These are phyloP conservation scores for Garrulus glandarius DNA, from an alignment of 2,797 vertebrate genomes.

Conservation along the genomic window DNA sequence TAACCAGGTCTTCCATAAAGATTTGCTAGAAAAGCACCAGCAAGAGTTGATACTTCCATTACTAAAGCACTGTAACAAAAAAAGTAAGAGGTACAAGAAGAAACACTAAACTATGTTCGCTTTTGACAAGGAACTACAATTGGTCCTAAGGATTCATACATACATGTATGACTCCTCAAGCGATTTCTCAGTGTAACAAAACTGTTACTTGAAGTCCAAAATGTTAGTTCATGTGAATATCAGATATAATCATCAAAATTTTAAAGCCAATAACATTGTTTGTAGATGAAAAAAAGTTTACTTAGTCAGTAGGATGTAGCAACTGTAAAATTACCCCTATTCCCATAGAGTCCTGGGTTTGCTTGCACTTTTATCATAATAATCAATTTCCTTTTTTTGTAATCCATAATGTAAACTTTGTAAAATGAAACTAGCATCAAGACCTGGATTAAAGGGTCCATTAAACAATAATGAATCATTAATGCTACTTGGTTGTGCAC, in stretches of 20 bases:
- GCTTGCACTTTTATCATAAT: not conserved
- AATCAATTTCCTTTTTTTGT: not conserved
- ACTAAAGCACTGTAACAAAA: not conserved
- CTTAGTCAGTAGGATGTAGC: not conserved
- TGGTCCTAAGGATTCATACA: not conserved
- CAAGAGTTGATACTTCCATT: not conserved
- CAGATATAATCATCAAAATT: not conserved
- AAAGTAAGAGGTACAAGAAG: not conserved
- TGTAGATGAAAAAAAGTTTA: not conserved
- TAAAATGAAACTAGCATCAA: constrained; percentile 17
- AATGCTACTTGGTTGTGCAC: not conserved
- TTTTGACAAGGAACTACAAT: not conserved
- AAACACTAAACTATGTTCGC: not conserved
- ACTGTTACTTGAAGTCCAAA: not conserved
- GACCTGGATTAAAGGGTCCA: not conserved
- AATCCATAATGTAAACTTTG: not conserved
- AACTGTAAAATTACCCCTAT: not conserved
- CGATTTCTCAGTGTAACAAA: not conserved
- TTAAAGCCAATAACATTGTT: not conserved
- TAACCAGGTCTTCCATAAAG: not conserved
- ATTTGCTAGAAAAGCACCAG: not conserved
- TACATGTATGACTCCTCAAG: not conserved
- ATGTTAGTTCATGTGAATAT: not conserved
- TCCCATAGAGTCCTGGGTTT: not conserved
- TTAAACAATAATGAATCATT: constrained; percentile 19